Base-by-base conservation (phyloP, 1,140 invertebrate species). In the Holotrichia oblita region DNA sequence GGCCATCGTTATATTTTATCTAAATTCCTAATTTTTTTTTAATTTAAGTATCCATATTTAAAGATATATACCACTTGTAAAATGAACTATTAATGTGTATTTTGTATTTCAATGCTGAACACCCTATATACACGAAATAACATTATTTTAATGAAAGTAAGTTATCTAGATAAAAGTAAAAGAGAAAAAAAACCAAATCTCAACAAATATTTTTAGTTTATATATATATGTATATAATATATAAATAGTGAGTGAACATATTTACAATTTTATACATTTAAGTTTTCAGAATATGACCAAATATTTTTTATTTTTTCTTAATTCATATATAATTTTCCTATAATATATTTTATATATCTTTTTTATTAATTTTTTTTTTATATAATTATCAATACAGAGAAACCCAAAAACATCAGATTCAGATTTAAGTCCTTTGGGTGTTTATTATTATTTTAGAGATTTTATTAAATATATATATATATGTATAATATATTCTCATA, bases 181-280 rank as follows among this genome's bases (percentile, higher is more conserved):
- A 34, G 27, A n/a, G n/a, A n/a, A 2, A 34, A 34, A 34, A 34
- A 34, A 34, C 27, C 27, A 34, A 34, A 34, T 34, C 27, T 2
- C 27, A 34, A 34, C 1, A 69, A 69, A 48, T 48, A 48, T 48
- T 48, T 48, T 48, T 48, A 48, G 44, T 4, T 34, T 55, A 2
- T 55, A n/a, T 44, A 55, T 69, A n/a, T n/a, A n/a, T n/a, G n/a
- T n/a, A n/a, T 24, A 69, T 69, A 69, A 69, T 69, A 22, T 69
- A 69, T 24, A 64, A 64, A 22, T 64, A 64, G 20, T 69, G 73
- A 40, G 73, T 74, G 41, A 74, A 74, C 27, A 44, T 74, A 74
- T 74, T 41, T 74, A 74, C 73, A 74, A 41, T 74, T 41, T n/a
- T 74, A 41, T 74, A 74, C 73, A 74, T 40, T 40, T 3, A 24